phyloP scores from a whole-genome alignment of 92 coral and sea anemone genomes.

The Montipora capitata region DNA sequence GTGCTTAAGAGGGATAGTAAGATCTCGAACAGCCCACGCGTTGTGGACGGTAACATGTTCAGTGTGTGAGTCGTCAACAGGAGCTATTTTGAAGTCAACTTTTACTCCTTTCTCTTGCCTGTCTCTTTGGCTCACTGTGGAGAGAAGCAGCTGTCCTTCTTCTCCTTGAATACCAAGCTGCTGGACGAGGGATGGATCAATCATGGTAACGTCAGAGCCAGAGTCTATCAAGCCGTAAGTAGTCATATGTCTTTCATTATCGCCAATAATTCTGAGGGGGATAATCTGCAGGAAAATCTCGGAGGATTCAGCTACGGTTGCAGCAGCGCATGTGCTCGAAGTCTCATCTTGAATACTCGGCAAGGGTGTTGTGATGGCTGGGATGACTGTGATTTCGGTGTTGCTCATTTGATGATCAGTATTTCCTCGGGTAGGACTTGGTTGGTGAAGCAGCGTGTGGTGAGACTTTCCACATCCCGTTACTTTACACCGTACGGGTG shows the following conservation, averaged over 20 bases:
- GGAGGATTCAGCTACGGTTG: not conserved
- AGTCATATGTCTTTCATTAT: conserved; percentile 42
- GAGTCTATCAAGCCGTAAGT: conserved; percentile 73
- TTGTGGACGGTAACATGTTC: not conserved
- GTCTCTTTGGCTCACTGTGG: conserved; percentile 54
- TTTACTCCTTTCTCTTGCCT: conserved; percentile 49
- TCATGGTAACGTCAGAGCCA: conserved; percentile 77
- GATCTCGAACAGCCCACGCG: conserved; percentile 33
- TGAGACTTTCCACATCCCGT: conserved; percentile 64
- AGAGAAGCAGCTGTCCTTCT: conserved; percentile 37
- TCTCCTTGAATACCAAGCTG: conserved; percentile 61
- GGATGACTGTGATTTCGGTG: not conserved
- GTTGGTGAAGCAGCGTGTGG: conserved; percentile 49
- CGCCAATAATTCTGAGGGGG: conserved; percentile 47
- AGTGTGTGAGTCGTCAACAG: conserved; percentile 14
- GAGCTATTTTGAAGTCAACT: conserved; percentile 48
- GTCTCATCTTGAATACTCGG: not conserved
- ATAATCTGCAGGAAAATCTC: conserved; percentile 70
- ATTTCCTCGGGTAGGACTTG: conserved; percentile 1
- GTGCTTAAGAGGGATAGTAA: conserved; percentile 49
- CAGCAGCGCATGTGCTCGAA: not conserved
- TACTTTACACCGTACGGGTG: conserved; percentile 33
- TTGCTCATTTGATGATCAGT: conserved; percentile 21
- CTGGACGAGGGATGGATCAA: conserved; percentile 57
- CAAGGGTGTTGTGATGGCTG: not conserved